Evolutionary conservation across 2,888 invertebrate genomes (phyloP), one percentile per base, ranked within the genome.

Genomic region (Cosmia trapezina): DNA sequence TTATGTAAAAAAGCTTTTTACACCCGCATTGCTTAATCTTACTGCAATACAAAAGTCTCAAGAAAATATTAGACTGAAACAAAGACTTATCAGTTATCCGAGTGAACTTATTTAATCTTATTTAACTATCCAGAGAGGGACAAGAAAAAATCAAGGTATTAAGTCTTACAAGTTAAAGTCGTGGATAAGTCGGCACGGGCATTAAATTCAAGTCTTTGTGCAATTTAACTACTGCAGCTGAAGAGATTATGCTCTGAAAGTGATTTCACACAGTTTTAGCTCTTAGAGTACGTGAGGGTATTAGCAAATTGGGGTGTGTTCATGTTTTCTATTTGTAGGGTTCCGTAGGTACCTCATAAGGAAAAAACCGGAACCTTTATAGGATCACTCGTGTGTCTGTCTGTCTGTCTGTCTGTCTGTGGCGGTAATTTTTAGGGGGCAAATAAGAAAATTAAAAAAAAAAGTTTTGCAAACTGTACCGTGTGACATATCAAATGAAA

Each of bases 151-250:
- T 83, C 80, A 83, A 88, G 86, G 83, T 76, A 85, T 89, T 88
- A 88, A 89, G 88, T 89, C 88, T 87, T 87, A 87, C 86, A 88
- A 91, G 86, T 89, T 91, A 87, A 89, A 89, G 87, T 88, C 89
- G 81, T 75, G 81, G 84, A 86, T 89, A 90, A 91, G 90, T 90
- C 89, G 82, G 85, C 82, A 84, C 84, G 80, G 86, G 89, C 89
- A 91, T 93, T 93, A 92, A 91, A 90, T 92, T 91, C 88, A 87
- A 88, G 90, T 91, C 94, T 94, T 94, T 94, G 93, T 92, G 90
- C 91, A 93, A 94, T 94, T 93, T 93, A 91, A 90, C 91, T 91
- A 91, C 87, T 89, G 91, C 89, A 90, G 87, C 88, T 88, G 83
- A 84, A 84, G 83, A 89, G 88, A 91, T 91, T 89, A 92, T 88